Conservation (phyloP, 2,888 invertebrate genomes). For the Drosophila mimetica region DNA sequence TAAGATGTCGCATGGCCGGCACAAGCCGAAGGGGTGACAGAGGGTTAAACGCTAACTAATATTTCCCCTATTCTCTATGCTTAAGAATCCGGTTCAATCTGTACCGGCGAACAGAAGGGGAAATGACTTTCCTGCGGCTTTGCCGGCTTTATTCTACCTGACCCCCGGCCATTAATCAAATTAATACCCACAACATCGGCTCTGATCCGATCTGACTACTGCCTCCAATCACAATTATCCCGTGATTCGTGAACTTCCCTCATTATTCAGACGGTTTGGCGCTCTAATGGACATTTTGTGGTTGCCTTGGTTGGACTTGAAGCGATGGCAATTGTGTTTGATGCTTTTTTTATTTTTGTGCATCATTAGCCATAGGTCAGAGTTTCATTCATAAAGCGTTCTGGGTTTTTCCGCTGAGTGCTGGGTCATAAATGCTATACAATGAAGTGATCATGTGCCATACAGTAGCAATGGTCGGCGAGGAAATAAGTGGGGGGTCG, state of each 20-base stretch:
- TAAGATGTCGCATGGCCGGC: conserved; percentile 75
- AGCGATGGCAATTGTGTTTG: conserved; percentile 19
- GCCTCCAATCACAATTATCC: conserved; percentile 48
- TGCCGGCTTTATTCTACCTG: conserved; percentile 48
- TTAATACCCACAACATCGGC: conserved; percentile 41
- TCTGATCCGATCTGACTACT: conserved; percentile 22
- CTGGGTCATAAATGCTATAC: conserved; percentile 20
- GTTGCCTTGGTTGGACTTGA: conserved; percentile 45
- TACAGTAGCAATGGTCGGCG: conserved; percentile 31
- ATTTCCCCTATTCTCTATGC: conserved; percentile 49
- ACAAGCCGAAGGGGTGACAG: conserved; percentile 47
- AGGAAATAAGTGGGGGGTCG: not conserved
- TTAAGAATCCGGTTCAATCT: conserved; percentile 30
- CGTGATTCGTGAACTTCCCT: conserved; percentile 42
- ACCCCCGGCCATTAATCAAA: conserved; percentile 61
- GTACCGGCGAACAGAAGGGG: conserved; percentile 2
- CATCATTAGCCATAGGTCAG: conserved; percentile 63
- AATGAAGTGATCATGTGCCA: conserved; percentile 43
- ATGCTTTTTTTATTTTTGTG: conserved; percentile 45
- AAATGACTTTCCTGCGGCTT: conserved; percentile 42
- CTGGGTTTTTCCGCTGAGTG: conserved; percentile 6
- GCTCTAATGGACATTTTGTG: conserved; percentile 72
- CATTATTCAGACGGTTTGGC: conserved; percentile 50
- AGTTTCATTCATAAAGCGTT: conserved; percentile 66
- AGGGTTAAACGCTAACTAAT: conserved; percentile 76